Evolutionary conservation across 2,113 vertebrate species (phyloP).

Genomic region (Telmatochromis sp.): DNA sequence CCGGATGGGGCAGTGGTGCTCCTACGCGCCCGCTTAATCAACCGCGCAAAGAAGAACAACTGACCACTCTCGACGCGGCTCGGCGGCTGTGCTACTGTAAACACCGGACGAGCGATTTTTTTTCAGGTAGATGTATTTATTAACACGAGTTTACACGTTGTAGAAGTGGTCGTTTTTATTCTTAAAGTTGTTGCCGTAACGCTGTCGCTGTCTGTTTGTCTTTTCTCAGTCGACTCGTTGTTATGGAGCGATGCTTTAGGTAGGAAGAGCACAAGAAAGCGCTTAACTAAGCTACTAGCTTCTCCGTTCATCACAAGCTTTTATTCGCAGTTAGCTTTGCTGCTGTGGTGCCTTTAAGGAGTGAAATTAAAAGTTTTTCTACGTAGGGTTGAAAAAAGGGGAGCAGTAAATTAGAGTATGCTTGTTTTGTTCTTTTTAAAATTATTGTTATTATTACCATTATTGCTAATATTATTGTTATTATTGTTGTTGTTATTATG

Average conservation of each 20-base stretch:
- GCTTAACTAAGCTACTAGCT: background rate
- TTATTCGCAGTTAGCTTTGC: background rate
- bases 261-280: background rate
- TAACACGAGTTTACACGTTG: rapidly evolving
- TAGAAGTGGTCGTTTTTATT: background rate
- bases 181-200: background rate
- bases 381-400: no score
- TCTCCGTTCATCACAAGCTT: background rate
- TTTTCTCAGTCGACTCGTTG: conserved; percentile 23
- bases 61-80: background rate
- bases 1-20: background rate
- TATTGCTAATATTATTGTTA: background rate
- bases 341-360: background rate
- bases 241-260: conserved; percentile 53
- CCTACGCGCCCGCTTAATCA: background rate
- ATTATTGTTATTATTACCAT: background rate
- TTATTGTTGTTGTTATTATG: background rate
- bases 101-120: background rate
- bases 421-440: background rate
- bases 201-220: background rate
- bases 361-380: background rate
- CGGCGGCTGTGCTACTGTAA: background rate
- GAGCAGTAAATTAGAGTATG: rapidly evolving
- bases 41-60: background rate
- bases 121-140: background rate